Conservation (phyloP, 2,113 vertebrate species). For the Bos taurus region DNA sequence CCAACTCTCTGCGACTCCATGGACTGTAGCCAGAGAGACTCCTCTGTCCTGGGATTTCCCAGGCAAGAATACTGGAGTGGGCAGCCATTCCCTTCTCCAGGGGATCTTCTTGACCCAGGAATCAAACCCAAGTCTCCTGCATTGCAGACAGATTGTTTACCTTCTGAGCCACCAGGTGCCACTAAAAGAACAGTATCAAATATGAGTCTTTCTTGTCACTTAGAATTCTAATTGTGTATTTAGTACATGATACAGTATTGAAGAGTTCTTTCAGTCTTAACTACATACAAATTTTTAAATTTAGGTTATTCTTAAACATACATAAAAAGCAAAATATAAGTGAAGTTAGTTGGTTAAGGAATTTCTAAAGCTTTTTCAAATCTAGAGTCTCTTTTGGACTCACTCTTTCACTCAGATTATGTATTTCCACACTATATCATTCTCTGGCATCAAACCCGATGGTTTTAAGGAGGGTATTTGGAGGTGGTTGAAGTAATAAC, state of each 20-base stretch:
- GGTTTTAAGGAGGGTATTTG: not conserved
- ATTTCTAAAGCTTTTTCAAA: not conserved
- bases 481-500: not conserved
- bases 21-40: not conserved
- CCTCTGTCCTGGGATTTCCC: not conserved
- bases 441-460: not conserved
- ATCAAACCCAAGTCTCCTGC: not conserved
- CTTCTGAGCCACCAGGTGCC: not conserved
- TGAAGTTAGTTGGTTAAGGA: not conserved
- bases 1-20: not conserved
- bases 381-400: not conserved
- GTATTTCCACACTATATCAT: not conserved
- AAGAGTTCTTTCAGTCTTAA: not conserved
- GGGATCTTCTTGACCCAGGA: not conserved
- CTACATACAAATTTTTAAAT: not conserved
- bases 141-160: not conserved
- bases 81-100: not conserved
- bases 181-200: not conserved
- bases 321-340: not conserved
- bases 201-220: not conserved
- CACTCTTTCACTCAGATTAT: not conserved
- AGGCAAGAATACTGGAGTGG: not conserved
- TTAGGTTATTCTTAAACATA: not conserved
- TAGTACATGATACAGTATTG: not conserved
- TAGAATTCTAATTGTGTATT: not conserved